phyloP scores from a whole-genome alignment of 2,888 invertebrate genomes.

The Proisotoma minuta region DNA sequence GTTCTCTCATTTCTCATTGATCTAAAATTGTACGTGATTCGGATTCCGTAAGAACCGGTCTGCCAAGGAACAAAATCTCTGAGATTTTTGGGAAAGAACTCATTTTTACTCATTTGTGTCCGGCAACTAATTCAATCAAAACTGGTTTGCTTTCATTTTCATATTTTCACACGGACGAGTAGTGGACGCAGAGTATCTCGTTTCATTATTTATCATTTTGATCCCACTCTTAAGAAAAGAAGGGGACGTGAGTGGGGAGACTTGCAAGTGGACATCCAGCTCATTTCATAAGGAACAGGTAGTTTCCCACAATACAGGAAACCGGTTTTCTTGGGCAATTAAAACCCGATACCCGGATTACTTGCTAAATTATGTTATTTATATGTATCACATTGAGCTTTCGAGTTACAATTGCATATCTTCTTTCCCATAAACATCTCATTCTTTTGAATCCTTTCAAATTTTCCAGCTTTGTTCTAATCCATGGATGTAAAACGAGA shows the following conservation, averaged over 20 bases:
- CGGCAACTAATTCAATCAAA: slow-evolving; percentile 24
- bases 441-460: not conserved
- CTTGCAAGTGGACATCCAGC: not conserved
- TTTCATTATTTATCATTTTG: slow-evolving; percentile 32
- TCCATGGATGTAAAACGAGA: no score
- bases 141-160: slow-evolving; percentile 27
- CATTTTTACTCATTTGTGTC: slow-evolving; percentile 11
- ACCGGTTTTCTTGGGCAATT: not conserved
- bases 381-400: not conserved
- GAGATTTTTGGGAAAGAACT: slow-evolving; percentile 26
- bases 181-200: slow-evolving; percentile 30
- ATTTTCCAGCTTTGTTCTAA: no score
- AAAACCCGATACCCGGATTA: not conserved
- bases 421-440: not conserved
- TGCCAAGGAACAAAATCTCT: slow-evolving; percentile 21
- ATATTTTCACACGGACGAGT: slow-evolving; percentile 34
- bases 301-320: slow-evolving; percentile 11
- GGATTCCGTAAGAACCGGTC: slow-evolving; percentile 27
- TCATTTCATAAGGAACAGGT: slow-evolving; percentile 8
- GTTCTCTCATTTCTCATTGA: not conserved
- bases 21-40: not conserved
- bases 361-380: not conserved
- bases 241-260: not conserved
- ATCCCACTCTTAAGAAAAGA: not conserved
- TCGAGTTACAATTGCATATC: no score